Evolutionary conservation across 2,888 invertebrate species (phyloP), one percentile per base, ranked within the genome.

Genomic region (Cryptus armator): DNA sequence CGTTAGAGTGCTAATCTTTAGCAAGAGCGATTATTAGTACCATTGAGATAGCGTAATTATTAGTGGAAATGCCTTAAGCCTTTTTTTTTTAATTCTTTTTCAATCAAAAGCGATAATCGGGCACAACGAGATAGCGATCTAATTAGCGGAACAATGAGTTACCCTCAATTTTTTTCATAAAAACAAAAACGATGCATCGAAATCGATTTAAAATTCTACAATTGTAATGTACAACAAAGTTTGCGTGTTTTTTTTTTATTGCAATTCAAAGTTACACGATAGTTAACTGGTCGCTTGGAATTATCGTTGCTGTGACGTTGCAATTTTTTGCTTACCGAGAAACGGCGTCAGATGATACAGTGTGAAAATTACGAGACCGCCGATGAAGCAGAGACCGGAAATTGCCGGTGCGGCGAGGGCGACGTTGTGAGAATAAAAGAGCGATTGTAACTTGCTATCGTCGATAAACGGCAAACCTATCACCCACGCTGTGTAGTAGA

Each of bases 381-480:
- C 96, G 83, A 96, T 93, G 90, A 96, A 96, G 77, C 95, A 93
- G 1, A 96, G 93, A 0, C 96, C 96, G 92, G 95, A 95, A 48
- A 94, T 90, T 4, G 96, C 96, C 86, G 96, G 96, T 78, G 95
- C 91, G 9, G 96, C 92, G 14, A 97, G 94, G 46, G 95, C 96
- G 94, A 91, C 37, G 86, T 90, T 84, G 16, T 92, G 89, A 1
- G 92, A 91, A 44, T 89, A 90, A 81, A 92, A 93, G 10, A 90
- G 68, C 46, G 90, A 88, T 91, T 92, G 91, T 94, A 96, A 95
- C 94, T 95, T 94, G 90, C 95, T 95, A 87, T 95, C 94, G 76
- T 95, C 95, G 89, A 96, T 95, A 89, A 97, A 96, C 1, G 97
- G 97, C 88, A 96, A 94, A 66, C 95, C 95, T 81, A 96, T 95